Percentiles rank a stretch among this genome's conserved stretches.
These are phyloP conservation scores for Sphaerophoria taeniata DNA, from an alignment of 2,888 invertebrate species.

Conservation along the genomic window DNA sequence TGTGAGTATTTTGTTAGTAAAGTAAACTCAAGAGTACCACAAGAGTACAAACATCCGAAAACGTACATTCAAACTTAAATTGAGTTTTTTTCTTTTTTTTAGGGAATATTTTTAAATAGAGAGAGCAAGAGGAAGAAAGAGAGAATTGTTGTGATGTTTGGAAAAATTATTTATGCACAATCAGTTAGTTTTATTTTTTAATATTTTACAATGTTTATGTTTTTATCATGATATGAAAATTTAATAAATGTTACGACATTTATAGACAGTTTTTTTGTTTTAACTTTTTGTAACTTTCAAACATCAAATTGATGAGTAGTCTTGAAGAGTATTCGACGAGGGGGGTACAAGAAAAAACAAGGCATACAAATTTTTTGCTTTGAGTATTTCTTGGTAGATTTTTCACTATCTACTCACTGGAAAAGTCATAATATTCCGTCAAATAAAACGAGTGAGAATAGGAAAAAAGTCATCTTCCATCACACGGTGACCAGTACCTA, in stretches of 20 bases:
- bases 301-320: conserved; percentile 5
- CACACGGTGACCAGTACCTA: too few relatives aligned
- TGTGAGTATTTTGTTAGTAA: too few relatives aligned
- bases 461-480: too few relatives aligned
- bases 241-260: conserved; percentile 14
- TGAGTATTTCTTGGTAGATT: too few relatives aligned
- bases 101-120: too few relatives aligned
- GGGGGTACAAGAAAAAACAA: too few relatives aligned
- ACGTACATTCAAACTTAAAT: not conserved
- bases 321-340: not conserved
- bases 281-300: not conserved
- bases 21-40: not conserved
- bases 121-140: not conserved
- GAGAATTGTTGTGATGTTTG: not conserved
- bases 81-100: too few relatives aligned
- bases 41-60: conserved; percentile 9
- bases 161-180: not conserved
- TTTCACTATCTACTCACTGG: too few relatives aligned
- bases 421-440: too few relatives aligned
- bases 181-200: not conserved
- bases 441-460: too few relatives aligned
- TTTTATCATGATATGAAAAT: conserved; percentile 16
- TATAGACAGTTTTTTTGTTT: not conserved
- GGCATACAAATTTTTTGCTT: too few relatives aligned
- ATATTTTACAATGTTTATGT: not conserved